A percentile compares a stretch with the other conserved stretches of the same genome.
These are phyloP conservation scores for Plutella xylostella DNA, from an alignment of 2,888 invertebrate species.

Conservation along the genomic window DNA sequence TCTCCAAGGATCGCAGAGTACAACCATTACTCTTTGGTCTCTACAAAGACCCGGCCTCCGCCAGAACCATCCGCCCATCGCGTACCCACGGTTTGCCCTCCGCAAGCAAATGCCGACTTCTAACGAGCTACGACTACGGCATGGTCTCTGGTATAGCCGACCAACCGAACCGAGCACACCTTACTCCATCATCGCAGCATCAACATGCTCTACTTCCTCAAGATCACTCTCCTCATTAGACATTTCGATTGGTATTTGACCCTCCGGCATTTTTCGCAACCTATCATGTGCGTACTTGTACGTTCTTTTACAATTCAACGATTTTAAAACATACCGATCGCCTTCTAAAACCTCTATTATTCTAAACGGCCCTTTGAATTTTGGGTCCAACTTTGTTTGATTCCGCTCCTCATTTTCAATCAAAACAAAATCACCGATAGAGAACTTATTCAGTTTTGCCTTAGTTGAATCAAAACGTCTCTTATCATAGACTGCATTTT, in stretches of 20 bases:
- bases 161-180: background rate
- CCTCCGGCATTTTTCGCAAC: conserved; percentile 3
- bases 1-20: background rate
- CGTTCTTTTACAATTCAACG: conserved; percentile 10
- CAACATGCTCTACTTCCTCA: background rate
- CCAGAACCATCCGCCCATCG: conserved; percentile 1
- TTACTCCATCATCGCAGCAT: background rate
- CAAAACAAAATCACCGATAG: conserved; percentile 19
- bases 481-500: conserved; percentile 12
- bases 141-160: background rate
- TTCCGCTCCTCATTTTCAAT: conserved; percentile 18
- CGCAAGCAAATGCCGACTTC: background rate
- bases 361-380: conserved; percentile 18
- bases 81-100: background rate
- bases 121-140: background rate
- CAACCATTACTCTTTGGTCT: background rate
- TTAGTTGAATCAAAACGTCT: conserved; percentile 14
- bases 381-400: conserved; percentile 20
- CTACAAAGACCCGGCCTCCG: background rate
- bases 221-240: background rate
- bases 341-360: conserved; percentile 15
- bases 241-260: background rate
- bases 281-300: conserved; percentile 7
- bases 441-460: conserved; percentile 11
- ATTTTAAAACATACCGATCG: conserved; percentile 16